Evolutionary conservation across 2,113 vertebrate genomes (phyloP), one percentile per base, ranked within the genome.

Genomic region (Pteropus alecto): DNA sequence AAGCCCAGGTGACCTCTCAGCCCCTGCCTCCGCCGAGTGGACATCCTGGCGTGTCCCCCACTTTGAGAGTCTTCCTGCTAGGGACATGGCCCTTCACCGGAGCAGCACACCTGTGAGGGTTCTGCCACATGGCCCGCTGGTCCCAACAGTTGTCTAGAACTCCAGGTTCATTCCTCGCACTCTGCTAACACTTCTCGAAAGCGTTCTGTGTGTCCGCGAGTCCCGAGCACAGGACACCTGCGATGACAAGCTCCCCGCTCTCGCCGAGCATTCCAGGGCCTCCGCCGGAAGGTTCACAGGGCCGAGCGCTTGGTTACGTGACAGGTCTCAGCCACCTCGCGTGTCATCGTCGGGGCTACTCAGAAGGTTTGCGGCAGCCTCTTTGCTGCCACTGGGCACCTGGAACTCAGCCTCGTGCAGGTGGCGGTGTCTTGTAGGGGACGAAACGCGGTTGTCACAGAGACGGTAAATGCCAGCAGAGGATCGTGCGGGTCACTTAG

Each of bases 211-310:
- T 22, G 51, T 71, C 51, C 3, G 38, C 10, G 68, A 33, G 85
- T 33, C 35, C 26, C 0, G 3, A 43, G 28, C 14, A 51, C 22
- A 18, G 70, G 60, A 58, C 7, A 0, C 1, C 30, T 0, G 0
- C 6, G 1, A 24, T 4, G 76, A 38, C 38, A 38, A 38, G 38
- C 38, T 1, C 41, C 58, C 60, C 2, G 11, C 10, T 11, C 6
- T 19, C 33, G 4, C 5, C 0, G 7, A 19, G 26, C 1, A 0
- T 14, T 74, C 48, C 54, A 30, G 0, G 1, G 67, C 22, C 24
- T 30, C 38, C 7, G 7, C 2, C 6, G 11, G 70, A 26, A 83
- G 56, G 14, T 19, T 12, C 15, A 0, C 16, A 0, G 11, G 0
- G 6, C 22, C 22, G 0, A 3, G 21, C 11, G 3, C 24, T 11